Evolutionary conservation across 2,888 invertebrate genomes (phyloP), one percentile per base, ranked within the genome.

Genomic region (Syrphus vitripennis): DNA sequence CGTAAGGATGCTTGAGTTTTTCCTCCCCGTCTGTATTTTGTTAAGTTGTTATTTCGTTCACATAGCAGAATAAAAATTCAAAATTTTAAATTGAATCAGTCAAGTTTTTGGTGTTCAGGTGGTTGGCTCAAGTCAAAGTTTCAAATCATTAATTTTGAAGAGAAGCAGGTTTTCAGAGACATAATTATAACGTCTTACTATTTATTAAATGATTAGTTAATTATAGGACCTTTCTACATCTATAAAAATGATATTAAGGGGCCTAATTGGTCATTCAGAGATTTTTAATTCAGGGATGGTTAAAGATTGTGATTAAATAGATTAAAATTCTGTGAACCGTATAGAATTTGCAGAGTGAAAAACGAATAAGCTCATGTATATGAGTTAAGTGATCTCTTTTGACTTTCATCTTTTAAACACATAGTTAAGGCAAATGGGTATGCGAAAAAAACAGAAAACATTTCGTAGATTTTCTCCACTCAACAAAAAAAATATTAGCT

Each of bases 91-190:
- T 67, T 81, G 19, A 72, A 55, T 59, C 40, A 65, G 76, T 77
- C 81, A 72, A 81, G 61, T 45, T 19, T 69, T 69, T 48, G 59
- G 55, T 69, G 81, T 67, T 81, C 81, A 86, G 84, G 77, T 82
- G 86, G 69, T 55, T 45, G 50, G n/a, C n/a, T 67, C 55, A 70
- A 67, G 77, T 72, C 26, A 84, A 4, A 31, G 71, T 53, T 77
- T 65, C 45, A 29, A 50, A 6, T 63, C 57, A 69, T 82, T 77
- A 57, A 74, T 10, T 50, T 83, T 26, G 21, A 10, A 45, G 45
- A 77, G 29, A 59, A 65, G 34, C 45, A 75, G 59, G 72, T 67
- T 29, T 26, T 7, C 12, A 42, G n/a, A 16, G 59, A 21, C 29
- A 12, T 19, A 63, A 69, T 79, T 26, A 59, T 65, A 65, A 79